Evolutionary conservation across 2,888 invertebrate genomes (phyloP).

Genomic region (Plemyria rubiginata): DNA sequence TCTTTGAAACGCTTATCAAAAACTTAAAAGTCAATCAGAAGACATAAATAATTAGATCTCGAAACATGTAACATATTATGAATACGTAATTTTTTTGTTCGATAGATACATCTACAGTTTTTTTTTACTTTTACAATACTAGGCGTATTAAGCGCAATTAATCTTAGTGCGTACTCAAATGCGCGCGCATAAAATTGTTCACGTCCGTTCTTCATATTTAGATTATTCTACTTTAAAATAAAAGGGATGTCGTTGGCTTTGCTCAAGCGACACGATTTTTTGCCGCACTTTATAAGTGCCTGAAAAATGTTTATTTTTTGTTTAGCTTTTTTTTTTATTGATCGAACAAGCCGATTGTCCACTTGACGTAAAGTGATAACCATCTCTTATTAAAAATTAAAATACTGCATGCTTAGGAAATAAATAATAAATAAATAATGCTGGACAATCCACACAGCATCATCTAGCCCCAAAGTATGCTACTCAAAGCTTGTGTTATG

Average conservation of each 20-base stretch:
- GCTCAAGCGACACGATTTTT: constrained; percentile 27
- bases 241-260: constrained; percentile 15
- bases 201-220: constrained; percentile 59
- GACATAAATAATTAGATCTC: too few relatives aligned
- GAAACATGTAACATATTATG: not conserved
- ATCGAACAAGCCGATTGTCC: too few relatives aligned
- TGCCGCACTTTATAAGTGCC: not conserved
- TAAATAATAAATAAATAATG: too few relatives aligned
- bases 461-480: too few relatives aligned
- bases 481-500: too few relatives aligned
- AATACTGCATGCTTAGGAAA: too few relatives aligned
- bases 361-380: too few relatives aligned
- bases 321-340: too few relatives aligned
- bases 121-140: constrained; percentile 7
- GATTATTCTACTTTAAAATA: constrained; percentile 39
- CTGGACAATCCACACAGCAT: too few relatives aligned
- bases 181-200: constrained; percentile 47
- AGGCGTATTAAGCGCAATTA: constrained; percentile 21
- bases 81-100: not conserved
- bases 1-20: too few relatives aligned
- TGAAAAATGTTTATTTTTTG: not conserved
- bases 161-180: constrained; percentile 16
- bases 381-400: too few relatives aligned
- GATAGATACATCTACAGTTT: not conserved
- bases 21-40: too few relatives aligned